A percentile compares a stretch with the other conserved stretches of the same genome.
phyloP scores from a whole-genome alignment of 2,888 invertebrate genomes.

The Antitype chi region DNA sequence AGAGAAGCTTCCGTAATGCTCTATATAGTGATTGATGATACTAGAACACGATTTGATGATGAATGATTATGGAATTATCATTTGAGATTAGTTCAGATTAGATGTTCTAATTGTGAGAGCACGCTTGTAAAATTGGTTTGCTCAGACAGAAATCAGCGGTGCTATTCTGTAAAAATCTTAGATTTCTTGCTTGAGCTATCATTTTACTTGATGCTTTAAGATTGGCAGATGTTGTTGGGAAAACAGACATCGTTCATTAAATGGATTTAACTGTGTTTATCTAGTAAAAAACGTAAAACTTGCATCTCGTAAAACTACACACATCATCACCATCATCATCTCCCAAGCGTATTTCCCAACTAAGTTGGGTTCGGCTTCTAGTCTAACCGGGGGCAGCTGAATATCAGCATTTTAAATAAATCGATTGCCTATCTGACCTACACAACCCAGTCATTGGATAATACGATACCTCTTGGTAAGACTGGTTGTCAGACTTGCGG shows the following conservation, averaged over 20 bases:
- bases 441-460: too few species aligned
- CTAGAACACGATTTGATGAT: constrained; percentile 75
- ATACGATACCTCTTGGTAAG: too few species aligned
- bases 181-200: too few species aligned
- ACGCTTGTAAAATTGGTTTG: background rate
- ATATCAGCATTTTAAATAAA: too few species aligned
- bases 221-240: background rate
- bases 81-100: constrained; percentile 26
- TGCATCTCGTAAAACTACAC: background rate
- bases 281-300: background rate
- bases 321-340: background rate
- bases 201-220: too few species aligned
- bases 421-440: too few species aligned
- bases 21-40: constrained; percentile 83
- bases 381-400: too few species aligned
- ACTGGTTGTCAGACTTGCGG: too few species aligned
- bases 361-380: too few species aligned
- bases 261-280: background rate
- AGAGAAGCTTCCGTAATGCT: constrained; percentile 82
- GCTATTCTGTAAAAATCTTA: too few species aligned
- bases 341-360: too few species aligned
- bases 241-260: background rate
- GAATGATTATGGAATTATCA: constrained; percentile 69
- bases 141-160: background rate
- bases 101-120: constrained; percentile 49